Base-by-base conservation (phyloP, 1,140 invertebrate genomes). In the Drosophila persimilis region DNA sequence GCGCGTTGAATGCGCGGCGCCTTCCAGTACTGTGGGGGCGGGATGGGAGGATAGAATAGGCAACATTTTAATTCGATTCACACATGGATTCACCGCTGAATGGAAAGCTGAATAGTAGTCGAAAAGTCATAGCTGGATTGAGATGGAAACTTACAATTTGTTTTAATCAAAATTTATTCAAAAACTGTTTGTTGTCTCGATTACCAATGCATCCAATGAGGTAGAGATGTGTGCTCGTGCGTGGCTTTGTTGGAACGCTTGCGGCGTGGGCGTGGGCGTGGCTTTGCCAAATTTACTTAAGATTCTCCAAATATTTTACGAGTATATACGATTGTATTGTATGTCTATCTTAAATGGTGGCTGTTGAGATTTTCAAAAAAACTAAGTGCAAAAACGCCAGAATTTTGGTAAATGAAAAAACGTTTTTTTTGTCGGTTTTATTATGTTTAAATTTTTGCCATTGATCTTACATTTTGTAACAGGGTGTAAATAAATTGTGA, bases 401-500 rank as follows among this genome's bases (percentile, higher is more conserved):
- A 43, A 56, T 57, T 69, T 77, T 86, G 62, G 56, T 85, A 86
- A 86, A 86, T 81, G 83, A 86, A 88, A 85, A 86, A 85, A 78
- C 62, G 55, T 64, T 77, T 80, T 73, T 73, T 73, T 73, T 73
- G 60, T 73, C 64, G 73, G 52, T 75, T 75, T 39, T 74, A 56
- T 65, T 72, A 59, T 72, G 66, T 51, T 52, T 52, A 58, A 57
- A 74, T 79, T 62, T 85, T 85, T 80, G 73, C 77, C 66, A 77
- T 85, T 85, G 57, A 75, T 88, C 83, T 86, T 86, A 86, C 81
- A 86, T 86, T 80, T 81, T 64, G 77, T 85, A 85, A 86, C 78
- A 86, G 77, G 69, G 83, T 86, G 81, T 86, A 86, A 86, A 86
- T 88, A 88, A 86, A 73, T 88, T 77, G 81, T 86, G 81, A 78